phyloP scores from a whole-genome alignment of 2,888 invertebrate genomes.

The Schizotus pectinicornis region DNA sequence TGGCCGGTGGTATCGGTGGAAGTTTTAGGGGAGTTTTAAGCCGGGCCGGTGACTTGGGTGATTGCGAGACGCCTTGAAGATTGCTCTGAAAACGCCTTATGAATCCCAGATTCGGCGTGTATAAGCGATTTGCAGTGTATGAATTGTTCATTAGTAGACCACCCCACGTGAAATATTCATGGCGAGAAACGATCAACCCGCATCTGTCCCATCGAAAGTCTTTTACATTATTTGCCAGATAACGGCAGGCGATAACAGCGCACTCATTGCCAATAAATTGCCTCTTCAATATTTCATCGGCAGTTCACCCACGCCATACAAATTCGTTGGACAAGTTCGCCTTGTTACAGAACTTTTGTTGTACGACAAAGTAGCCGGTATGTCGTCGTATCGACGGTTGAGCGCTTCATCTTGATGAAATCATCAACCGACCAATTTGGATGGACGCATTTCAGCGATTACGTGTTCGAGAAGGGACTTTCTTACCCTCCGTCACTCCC shows the following conservation, averaged over 20 bases:
- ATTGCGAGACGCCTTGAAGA: constrained; percentile 30
- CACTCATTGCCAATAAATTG: constrained; percentile 14
- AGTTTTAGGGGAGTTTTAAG: constrained; percentile 31
- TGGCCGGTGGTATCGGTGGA: constrained; percentile 25
- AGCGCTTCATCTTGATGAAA: constrained; percentile 10
- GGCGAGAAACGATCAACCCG: constrained; percentile 30
- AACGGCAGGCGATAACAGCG: constrained; percentile 14
- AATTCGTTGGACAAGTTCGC: constrained; percentile 21
- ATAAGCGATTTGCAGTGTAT: constrained; percentile 35
- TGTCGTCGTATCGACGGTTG: no score
- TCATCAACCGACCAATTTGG: constrained; percentile 4
- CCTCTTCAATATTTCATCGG: constrained; percentile 10
- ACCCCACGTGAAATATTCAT: constrained; percentile 43
- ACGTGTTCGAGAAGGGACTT: not conserved
- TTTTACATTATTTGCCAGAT: constrained; percentile 14
- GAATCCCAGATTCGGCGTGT: constrained; percentile 35
- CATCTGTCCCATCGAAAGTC: constrained; percentile 16
- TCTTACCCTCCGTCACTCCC: not conserved
- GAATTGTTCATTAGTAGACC: constrained; percentile 47
- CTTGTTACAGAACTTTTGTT: constrained; percentile 6
- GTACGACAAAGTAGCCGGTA: constrained; percentile 4
- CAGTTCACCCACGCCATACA: constrained; percentile 12
- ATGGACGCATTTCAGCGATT: constrained; percentile 6
- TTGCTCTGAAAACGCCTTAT: constrained; percentile 33
- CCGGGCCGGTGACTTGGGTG: constrained; percentile 28